Base-by-base conservation (phyloP, 2,888 invertebrate species). In the Stenotaenia linearis region DNA sequence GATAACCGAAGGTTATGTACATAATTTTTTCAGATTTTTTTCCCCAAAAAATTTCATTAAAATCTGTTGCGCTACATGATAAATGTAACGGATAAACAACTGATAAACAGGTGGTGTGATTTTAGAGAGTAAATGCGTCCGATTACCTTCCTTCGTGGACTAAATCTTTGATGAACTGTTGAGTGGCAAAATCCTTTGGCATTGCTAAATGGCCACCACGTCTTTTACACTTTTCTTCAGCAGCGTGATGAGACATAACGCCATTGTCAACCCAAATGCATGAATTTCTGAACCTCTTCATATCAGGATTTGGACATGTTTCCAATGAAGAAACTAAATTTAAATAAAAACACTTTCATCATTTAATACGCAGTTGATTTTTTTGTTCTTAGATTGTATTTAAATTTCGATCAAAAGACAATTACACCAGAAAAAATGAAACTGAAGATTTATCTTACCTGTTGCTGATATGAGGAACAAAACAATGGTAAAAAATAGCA, bases 81-180 rank as follows among this genome's bases (percentile, higher is more conserved):
- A 75, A 75, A n/a, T 75, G 76, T 32, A 75, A 75, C 18, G 28
- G 32, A 35, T 75, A 75, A 37, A 75, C 76, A 75, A 75, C 37
- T 37, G 32, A 75, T 75, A 37, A 32, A 75, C 21, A 32, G 35
- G 75, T 28, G 75, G 75, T 74, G 32, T 74, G 75, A 74, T 32
- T 15, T 28, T 74, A 2, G 4, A 0, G 9, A 15, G 32, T 1
- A 32, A 37, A 2, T 75, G 2, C 4, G 35, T 37, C 28, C 18
- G 12, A 30, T 61, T 56, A 78, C 78, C 32, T 18, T 78, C 78
- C 78, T 30, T 37, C 78, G 18, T 56, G 32, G 28, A 35, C 35
- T 21, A 78, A 9, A 35, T 78, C 61, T 21, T 61, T 78, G n/a
- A 78, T 25, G 18, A 61, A 78, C 21, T 30, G 78, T 23, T 78